Base-by-base conservation (phyloP, 1,140 invertebrate species). In the Gryon sp. region DNA sequence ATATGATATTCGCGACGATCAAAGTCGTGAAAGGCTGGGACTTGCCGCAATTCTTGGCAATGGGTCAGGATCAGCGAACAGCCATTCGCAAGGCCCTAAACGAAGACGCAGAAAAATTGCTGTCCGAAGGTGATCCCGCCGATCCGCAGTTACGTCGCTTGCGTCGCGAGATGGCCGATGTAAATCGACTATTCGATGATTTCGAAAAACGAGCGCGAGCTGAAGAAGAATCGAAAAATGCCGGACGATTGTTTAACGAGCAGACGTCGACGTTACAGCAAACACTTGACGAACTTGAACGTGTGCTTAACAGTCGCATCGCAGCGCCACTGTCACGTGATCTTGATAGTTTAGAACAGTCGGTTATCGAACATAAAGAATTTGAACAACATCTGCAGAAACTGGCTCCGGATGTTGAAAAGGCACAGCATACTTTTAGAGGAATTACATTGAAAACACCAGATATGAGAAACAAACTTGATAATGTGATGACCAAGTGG, bases 1-100 rank as follows among this genome's bases (percentile, higher is more conserved):
- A 99, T 82, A 99, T 99, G 97, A 98, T 99, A 68, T 97, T 99
- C 83, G 97, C 98, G 12, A 99, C 98, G 15, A 99, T 99, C 81
- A 96, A 97, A 83, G 81, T 98, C 12, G 97, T 99, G 19, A 98
- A 98, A 85, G 94, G 94, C 69, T 99, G 97, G 97, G 97, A 99
- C 84, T 91, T 98, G 62, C 93, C 94, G 38, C 90, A 98, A 91
- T 99, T 99, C 87, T 90, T 98, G 78, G 95, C 95, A 1, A 98
- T 99, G 93, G 98, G 97, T 40, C 94, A 97, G 4, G 95, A 97
- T 80, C 97, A 99, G 87, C 91, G 98, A 6, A 97, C 97, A 53
- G 96, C 97, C 12, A 99, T 99, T 78, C 92, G 98, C 34, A 94
- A 94, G 55, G 98, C 97, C 0, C 87, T 99, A 12, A 99, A 99